Percentiles rank a stretch among this genome's conserved stretches.
Evolutionary conservation across 2,888 invertebrate species (phyloP).

Genomic region (Elgonia sp.): DNA sequence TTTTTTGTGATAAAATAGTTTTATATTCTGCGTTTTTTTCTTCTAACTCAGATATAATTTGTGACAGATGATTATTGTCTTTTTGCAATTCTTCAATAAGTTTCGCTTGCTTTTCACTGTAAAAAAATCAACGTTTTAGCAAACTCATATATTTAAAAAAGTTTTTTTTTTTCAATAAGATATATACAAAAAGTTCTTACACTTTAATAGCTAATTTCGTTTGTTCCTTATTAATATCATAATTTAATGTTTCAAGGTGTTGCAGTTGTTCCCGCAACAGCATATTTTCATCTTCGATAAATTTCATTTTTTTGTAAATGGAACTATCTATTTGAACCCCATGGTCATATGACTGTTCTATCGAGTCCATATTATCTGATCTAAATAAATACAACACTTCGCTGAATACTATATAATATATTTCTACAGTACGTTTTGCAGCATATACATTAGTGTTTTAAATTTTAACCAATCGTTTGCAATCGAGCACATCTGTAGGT

Average conservation of each 20-base stretch:
- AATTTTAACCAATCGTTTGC: too few species aligned
- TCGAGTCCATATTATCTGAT: constrained; percentile 13
- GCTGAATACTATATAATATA: too few species aligned
- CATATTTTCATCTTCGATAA: constrained; percentile 25
- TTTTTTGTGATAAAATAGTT: neutral
- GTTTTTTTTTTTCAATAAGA: neutral
- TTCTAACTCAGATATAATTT: neutral
- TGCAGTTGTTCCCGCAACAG: constrained; percentile 19
- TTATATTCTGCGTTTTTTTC: constrained; percentile 11
- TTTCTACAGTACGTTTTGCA: too few species aligned
- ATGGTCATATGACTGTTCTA: neutral
- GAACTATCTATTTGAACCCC: neutral
- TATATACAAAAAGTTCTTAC: neutral
- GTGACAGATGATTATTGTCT: constrained; percentile 7
- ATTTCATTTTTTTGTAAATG: neutral
- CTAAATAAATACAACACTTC: neutral
- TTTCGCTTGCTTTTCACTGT: constrained; percentile 13
- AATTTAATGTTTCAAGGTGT: neutral
- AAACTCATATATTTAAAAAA: neutral
- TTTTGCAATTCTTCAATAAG: constrained; percentile 13
- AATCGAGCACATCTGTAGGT: too few species aligned
- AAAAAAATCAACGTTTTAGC: neutral
- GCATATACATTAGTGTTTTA: too few species aligned
- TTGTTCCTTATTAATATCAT: neutral
- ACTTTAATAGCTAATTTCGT: neutral